phyloP scores from a whole-genome alignment of 2,888 invertebrate genomes.

The Zygogramma bicolorata region DNA sequence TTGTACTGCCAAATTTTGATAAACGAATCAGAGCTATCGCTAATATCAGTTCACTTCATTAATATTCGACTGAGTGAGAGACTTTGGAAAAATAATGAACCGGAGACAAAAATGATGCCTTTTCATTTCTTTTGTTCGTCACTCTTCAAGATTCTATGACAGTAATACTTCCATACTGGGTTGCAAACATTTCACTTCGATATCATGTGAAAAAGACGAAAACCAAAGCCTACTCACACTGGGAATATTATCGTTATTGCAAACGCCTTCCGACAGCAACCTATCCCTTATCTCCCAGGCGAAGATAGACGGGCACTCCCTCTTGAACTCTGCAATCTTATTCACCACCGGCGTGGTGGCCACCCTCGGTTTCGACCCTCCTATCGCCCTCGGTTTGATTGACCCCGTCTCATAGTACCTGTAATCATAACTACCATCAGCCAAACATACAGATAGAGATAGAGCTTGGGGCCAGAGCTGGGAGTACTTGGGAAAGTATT shows the following conservation, averaged over 20 bases:
- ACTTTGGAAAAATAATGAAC: no score
- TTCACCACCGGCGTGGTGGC: conserved; percentile 94
- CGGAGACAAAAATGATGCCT: no score
- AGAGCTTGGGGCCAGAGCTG: no score
- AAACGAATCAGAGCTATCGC: no score
- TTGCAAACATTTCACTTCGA: no score
- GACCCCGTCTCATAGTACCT: conserved; percentile 99
- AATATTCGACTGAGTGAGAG: no score
- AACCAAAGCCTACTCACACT: conserved; percentile 81
- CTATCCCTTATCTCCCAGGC: conserved; percentile 99
- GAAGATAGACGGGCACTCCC: conserved; percentile 98
- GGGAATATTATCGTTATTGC: conserved; percentile 98
- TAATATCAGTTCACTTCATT: no score
- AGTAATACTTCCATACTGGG: no score
- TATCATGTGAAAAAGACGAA: not conserved
- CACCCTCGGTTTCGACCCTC: conserved; percentile 96
- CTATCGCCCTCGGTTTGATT: conserved; percentile 96
- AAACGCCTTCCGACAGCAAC: conserved; percentile 92
- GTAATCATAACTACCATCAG: conserved; percentile 63
- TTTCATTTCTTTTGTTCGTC: no score
- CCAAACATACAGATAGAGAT: conserved; percentile 45
- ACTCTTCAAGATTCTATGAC: no score
- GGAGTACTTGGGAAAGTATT: no score
- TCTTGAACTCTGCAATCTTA: conserved; percentile 96
- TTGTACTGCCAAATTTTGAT: no score